Evolutionary conservation across 1,140 invertebrate genomes (phyloP), one percentile per base, ranked within the genome.

Genomic region (Ruditapes philippinarum): DNA sequence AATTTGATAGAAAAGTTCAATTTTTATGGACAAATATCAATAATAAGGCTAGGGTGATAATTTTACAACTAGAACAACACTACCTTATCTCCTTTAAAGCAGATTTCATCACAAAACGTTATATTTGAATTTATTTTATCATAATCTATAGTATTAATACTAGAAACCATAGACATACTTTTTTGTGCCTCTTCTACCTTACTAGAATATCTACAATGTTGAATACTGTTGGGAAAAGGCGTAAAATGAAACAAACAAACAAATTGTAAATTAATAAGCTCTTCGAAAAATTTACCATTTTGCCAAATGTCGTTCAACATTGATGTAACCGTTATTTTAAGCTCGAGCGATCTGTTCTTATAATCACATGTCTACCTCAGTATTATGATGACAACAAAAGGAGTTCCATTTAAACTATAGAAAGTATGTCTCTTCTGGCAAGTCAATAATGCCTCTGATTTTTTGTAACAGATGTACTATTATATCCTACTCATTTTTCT

Each of bases 371-470:
- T 78, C 80, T 62, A 25, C 91, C 91, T 68, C 89, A 90, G 11
- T 42, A 74, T 94, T 93, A 22, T 70, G 80, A 51, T 90, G 73
- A 68, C 92, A 92, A 17, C 80, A 79, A 78, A 73, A 90, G 92
- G 90, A 97, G 14, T 81, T 88, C 87, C 33, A 12, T 31, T 73
- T 33, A 45, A 9, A 92, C 38, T n/a, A 92, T 62, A 19, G 91
- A 89, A 7, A 91, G 68, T 7, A 92, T 70, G 76, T 93, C 91
- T 70, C 84, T 93, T n/a, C 89, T 22, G 9, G 92, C 92, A 1
- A 84, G 82, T 65, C 91, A 93, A 90, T 97, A 97, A 22, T 95
- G 95, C 85, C 93, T 87, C 92, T 97, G 96, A 25, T 95, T 89
- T 31, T 54, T 88, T 49, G 51, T 90, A 0, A 94, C 73, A 28